These are phyloP conservation scores for Polyodon spathula DNA, from an alignment of 2,113 vertebrate species.

Conservation along the genomic window DNA sequence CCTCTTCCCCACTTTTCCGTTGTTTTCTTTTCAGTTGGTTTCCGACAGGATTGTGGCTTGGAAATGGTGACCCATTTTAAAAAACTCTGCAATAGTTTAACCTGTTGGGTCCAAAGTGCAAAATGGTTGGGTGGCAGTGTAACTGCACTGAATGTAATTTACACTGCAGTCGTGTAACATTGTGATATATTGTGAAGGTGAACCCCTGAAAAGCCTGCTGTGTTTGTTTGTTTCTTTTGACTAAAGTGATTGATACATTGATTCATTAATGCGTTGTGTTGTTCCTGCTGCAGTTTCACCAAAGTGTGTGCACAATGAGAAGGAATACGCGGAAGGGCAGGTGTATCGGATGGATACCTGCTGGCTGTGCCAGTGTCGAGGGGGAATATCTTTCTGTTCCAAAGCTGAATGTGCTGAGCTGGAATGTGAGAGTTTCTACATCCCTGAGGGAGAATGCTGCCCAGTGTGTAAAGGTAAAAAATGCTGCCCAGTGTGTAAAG, in stretches of 20 bases:
- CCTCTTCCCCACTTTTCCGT: slow-evolving; percentile 30
- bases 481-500: neutral
- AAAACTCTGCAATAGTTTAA: no score
- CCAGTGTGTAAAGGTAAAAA: slow-evolving; percentile 60
- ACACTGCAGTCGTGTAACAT: no score
- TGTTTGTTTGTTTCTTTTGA: no score
- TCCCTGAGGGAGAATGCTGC: slow-evolving; percentile 68
- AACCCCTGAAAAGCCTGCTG: no score
- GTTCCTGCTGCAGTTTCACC: slow-evolving; percentile 39
- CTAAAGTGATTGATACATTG: no score
- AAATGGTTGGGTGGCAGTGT: no score
- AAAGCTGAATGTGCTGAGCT: slow-evolving; percentile 61
- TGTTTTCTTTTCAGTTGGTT: no score
- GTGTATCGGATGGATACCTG: slow-evolving; percentile 65
- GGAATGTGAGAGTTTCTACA: slow-evolving; percentile 63
- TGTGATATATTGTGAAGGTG: no score
- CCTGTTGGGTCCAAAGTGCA: no score
- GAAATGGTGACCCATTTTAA: no score
- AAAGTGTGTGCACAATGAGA: slow-evolving; percentile 54
- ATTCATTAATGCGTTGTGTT: neutral
- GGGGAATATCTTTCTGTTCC: slow-evolving; percentile 68
- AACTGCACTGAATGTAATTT: no score
- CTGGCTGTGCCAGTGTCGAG: slow-evolving; percentile 66
- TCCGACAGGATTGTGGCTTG: no score
- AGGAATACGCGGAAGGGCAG: slow-evolving; percentile 55